phyloP scores from a whole-genome alignment of 2,888 invertebrate genomes.

The Aelia acuminata region DNA sequence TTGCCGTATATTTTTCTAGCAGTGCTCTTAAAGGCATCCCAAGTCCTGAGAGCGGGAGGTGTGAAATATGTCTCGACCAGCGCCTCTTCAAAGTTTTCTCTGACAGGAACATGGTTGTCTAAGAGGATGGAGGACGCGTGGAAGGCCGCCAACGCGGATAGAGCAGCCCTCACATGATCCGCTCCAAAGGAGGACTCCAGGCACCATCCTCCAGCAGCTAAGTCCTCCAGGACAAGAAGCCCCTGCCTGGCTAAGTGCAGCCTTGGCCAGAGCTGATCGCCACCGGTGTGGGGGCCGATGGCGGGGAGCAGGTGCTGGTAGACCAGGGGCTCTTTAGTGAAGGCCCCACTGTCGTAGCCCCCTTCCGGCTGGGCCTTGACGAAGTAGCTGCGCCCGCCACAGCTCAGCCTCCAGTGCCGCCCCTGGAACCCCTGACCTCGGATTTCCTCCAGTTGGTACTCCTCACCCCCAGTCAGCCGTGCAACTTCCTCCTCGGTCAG shows the following conservation, averaged over 20 bases:
- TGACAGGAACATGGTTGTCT: background rate
- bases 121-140: constrained; percentile 57
- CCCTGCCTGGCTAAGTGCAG: constrained; percentile 39
- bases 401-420: constrained; percentile 28
- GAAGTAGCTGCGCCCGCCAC: constrained; percentile 49
- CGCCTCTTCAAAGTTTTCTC: background rate
- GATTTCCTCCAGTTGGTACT: background rate
- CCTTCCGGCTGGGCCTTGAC: constrained; percentile 59
- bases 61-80: constrained; percentile 59
- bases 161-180: constrained; percentile 34
- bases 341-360: constrained; percentile 58
- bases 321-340: constrained; percentile 56
- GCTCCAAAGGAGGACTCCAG: constrained; percentile 1
- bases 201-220: constrained; percentile 54
- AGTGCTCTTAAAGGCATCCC: constrained; percentile 53
- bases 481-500: constrained; percentile 10
- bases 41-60: constrained; percentile 48
- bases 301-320: constrained; percentile 52
- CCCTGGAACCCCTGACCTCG: constrained; percentile 58
- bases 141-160: constrained; percentile 55
- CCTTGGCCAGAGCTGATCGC: constrained; percentile 53
- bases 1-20: constrained; percentile 3
- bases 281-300: background rate
- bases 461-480: background rate
- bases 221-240: constrained; percentile 59